These are phyloP conservation scores for Argyra leucocephala DNA, from an alignment of 2,888 invertebrate genomes.

Conservation along the genomic window DNA sequence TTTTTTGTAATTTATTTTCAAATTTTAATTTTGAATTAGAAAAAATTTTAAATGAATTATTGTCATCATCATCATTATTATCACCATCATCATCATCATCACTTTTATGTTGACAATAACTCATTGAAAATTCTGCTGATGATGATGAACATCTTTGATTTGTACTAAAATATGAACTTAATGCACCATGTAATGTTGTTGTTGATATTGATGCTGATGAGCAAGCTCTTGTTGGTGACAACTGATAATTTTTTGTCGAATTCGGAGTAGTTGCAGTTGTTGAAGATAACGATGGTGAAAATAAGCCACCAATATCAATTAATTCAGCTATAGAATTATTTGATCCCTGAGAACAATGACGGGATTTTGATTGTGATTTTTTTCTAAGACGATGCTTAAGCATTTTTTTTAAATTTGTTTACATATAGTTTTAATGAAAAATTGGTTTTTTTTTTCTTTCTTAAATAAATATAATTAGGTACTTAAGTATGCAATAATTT, in stretches of 20 bases:
- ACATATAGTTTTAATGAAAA: background rate
- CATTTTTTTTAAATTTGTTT: background rate
- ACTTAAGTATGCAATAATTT: too few relatives aligned
- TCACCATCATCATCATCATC: background rate
- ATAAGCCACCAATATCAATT: slow-evolving; percentile 5
- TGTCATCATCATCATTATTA: too few relatives aligned
- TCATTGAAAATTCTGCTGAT: background rate
- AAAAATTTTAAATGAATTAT: too few relatives aligned
- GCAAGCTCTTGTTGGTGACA: background rate
- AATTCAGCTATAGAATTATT: background rate
- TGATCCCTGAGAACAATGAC: background rate
- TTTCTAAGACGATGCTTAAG: background rate
- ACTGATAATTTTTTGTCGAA: background rate
- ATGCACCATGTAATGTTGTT: background rate
- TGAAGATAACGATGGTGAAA: background rate
- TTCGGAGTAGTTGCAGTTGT: background rate
- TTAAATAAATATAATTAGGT: too few relatives aligned
- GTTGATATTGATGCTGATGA: slow-evolving; percentile 9
- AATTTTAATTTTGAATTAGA: too few relatives aligned
- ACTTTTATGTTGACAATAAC: background rate
- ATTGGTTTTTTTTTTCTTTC: background rate
- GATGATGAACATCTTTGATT: slow-evolving; percentile 2
- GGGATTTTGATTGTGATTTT: background rate
- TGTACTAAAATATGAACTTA: background rate
- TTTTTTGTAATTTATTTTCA: too few relatives aligned